These are phyloP conservation scores for Sarcoramphus papa DNA, from an alignment of 2,797 vertebrate genomes.

Conservation along the genomic window DNA sequence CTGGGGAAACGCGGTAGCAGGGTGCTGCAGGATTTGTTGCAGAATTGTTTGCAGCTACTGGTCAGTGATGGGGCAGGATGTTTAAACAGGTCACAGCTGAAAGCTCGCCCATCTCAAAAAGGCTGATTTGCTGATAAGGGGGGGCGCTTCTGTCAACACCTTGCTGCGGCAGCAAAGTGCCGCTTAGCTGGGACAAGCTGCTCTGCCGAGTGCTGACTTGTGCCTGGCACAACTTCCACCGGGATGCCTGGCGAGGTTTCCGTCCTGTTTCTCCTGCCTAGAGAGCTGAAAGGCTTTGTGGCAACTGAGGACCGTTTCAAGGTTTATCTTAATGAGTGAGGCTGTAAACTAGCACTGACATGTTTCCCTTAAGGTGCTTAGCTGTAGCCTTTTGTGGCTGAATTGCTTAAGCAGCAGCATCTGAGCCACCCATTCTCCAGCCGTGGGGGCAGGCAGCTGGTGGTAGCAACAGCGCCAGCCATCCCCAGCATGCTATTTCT, in stretches of 20 bases:
- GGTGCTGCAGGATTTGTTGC: background rate
- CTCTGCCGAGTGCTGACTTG: background rate
- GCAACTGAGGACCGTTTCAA: background rate
- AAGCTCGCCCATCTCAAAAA: background rate
- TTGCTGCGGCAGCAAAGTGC: background rate
- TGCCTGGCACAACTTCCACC: background rate
- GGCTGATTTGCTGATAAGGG: background rate
- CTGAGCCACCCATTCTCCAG: background rate
- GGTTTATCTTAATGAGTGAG: background rate
- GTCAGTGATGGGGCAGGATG: background rate
- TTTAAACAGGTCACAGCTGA: background rate
- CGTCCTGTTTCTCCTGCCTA: background rate
- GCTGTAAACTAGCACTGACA: background rate
- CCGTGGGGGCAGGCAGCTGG: background rate
- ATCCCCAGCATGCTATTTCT: background rate
- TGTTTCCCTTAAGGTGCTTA: background rate
- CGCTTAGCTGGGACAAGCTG: background rate
- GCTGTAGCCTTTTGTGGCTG: background rate
- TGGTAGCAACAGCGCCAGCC: background rate
- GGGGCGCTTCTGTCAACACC: background rate
- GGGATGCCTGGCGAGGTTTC: background rate
- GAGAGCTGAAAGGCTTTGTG: background rate
- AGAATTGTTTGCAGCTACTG: background rate
- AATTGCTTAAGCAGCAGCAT: constrained; percentile 14
- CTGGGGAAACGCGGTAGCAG: background rate